Conservation (phyloP, 2,888 invertebrate genomes). For the Coleophora deauratella region DNA sequence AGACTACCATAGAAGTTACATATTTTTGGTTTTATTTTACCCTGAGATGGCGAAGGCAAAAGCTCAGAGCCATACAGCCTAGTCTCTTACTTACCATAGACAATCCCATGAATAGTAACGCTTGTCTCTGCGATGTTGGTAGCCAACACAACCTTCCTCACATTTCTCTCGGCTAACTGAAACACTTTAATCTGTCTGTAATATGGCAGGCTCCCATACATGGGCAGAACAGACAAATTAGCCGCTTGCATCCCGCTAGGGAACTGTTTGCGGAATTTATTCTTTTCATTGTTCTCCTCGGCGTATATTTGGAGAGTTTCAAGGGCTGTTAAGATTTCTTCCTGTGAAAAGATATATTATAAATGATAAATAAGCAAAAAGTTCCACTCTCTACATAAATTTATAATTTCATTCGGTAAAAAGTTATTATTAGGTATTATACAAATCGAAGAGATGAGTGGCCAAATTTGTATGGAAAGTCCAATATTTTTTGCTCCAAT, state of each 20-base stretch:
- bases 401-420: too few relatives aligned
- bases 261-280: constrained; percentile 55
- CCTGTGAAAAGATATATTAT: constrained; percentile 67
- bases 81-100: constrained; percentile 78
- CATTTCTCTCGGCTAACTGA: constrained; percentile 78
- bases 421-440: too few relatives aligned
- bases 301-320: constrained; percentile 78
- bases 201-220: constrained; percentile 91
- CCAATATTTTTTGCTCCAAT: too few relatives aligned
- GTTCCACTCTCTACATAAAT: too few relatives aligned
- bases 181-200: constrained; percentile 75
- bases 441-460: too few relatives aligned
- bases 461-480: too few relatives aligned
- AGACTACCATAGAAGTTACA: too few relatives aligned
- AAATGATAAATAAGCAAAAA: too few relatives aligned
- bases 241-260: constrained; percentile 45
- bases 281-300: constrained; percentile 52
- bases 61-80: neutral
- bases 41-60: neutral
- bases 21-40: neutral
- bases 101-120: constrained; percentile 94
- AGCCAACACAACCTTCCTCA: constrained; percentile 92
- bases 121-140: constrained; percentile 99
- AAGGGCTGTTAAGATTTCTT: constrained; percentile 90
- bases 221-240: constrained; percentile 82